Evolutionary conservation across 2,797 vertebrate species (phyloP), one percentile per base, ranked within the genome.

Genomic region (Macrochelys suwanniensis): DNA sequence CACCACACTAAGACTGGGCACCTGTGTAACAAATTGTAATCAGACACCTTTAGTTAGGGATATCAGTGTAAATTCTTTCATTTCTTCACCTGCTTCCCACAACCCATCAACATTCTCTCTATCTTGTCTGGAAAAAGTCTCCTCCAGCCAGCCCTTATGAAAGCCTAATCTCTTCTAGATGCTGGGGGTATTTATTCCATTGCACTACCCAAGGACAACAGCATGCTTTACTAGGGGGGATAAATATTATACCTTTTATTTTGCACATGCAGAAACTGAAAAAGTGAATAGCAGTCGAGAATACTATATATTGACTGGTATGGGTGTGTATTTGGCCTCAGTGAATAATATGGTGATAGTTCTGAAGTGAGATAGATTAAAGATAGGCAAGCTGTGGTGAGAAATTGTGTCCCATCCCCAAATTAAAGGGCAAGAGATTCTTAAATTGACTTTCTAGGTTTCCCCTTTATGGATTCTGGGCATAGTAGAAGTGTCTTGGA

Each of bases 381-480:
- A n/a, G 9, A 37, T 15, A 79, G 42, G 54, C 25, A 51, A 11
- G 3, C 56, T 8, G 33, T 81, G 37, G 49, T 37, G 26, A 4
- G 28, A 89, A 84, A 51, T 85, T 25, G 7, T 47, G 28, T 3
- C 23, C 45, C n/a, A 28, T 65, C 11, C 4, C 17, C 61, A 17
- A 89, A 76, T 47, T 89, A 87, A 84, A 82, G 84, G 28, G 21
- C 16, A 25, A 74, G 11, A 17, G 21, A 71, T 49, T 26, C 1
- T 82, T 88, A 68, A 59, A 33, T 71, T 2, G 5, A 17, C 5
- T 92, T 79, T 28, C 49, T 25, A 76, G n/a, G 42, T 9, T 74
- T 26, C 68, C 0, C 0, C 3, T 87, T n/a, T 53, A 15, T 71
- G 37, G 19, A 5, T 71, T 42, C 9, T 11, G 68, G 10, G 37